Conservation (phyloP, 2,113 vertebrate species). For the Clupea harengus region DNA sequence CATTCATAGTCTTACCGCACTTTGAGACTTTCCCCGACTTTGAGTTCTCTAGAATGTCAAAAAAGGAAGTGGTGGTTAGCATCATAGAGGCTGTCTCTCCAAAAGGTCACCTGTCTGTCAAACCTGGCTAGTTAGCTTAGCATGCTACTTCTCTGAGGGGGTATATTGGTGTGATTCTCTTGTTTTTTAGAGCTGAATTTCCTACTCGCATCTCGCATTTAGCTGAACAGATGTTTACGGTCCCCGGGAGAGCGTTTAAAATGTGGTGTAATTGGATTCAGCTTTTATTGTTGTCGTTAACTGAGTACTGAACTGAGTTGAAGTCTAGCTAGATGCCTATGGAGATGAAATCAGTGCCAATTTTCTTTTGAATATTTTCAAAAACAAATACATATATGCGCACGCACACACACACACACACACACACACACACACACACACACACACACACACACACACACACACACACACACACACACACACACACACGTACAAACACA, state of each 20-base stretch:
- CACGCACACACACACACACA: neutral
- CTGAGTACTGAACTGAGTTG: neutral
- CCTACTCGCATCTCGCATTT: neutral
- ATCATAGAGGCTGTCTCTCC: neutral
- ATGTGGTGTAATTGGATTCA: slow-evolving; percentile 10
- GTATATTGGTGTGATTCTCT: neutral
- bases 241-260: neutral
- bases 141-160: neutral
- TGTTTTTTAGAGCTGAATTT: neutral
- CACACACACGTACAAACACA: no score
- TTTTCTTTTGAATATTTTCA: neutral
- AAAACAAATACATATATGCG: neutral
- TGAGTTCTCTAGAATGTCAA: neutral
- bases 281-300: slow-evolving; percentile 3
- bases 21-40: neutral
- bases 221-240: neutral
- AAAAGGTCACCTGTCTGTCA: neutral
- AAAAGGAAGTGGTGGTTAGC: neutral
- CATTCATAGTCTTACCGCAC: neutral
- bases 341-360: neutral
- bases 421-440: neutral
- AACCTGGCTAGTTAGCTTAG: neutral
- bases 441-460: neutral
- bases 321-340: neutral
- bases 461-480: neutral